Evolutionary conservation across 2,888 invertebrate species (phyloP), one percentile per base, ranked within the genome.

Genomic region (Trisateles emortualis): DNA sequence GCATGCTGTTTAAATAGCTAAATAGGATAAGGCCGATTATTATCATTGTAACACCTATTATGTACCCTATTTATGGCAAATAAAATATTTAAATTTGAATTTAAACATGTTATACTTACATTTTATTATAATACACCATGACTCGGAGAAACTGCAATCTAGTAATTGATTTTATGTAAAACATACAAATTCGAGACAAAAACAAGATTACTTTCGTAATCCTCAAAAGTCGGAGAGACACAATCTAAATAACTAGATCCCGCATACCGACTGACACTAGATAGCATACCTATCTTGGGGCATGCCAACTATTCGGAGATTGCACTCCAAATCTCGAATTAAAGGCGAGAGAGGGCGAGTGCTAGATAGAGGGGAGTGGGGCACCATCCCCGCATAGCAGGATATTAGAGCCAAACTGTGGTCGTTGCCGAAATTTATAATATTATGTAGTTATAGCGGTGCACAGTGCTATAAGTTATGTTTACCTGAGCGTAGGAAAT

Each of bases 381-480:
- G 48, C 49, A 59, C 58, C 67, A 61, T 68, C 66, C 66, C 63
- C 69, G 49, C 55, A 68, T 56, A 55, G 57, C 78, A 76, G 76
- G 78, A 80, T 79, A 79, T 81, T 80, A 79, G 79, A 78, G 69
- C 67, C 67, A 76, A 74, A 73, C 79, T 73, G 65, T 58, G 63
- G 61, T 60, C 35, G 53, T 42, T 39, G 13, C 38, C 49, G 55
- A 68, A 74, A 80, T 80, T 80, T 81, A 80, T 77, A 76, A 76
- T 69, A n/a, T n/a, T n/a, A n/a, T n/a, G n/a, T n/a, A 68, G 71
- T 26, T 64, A 63, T 76, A 73, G 22, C 14, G 26, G 4, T 26
- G 8, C 8, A 26, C 22, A 22, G 22, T 47, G 30, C 22, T 39
- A n/a, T 39, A 13, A 76, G 74, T 78, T 74, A 79, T 81, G 74